Conservation (phyloP, 2,113 vertebrate species). For the Dipodomys ordii region DNA sequence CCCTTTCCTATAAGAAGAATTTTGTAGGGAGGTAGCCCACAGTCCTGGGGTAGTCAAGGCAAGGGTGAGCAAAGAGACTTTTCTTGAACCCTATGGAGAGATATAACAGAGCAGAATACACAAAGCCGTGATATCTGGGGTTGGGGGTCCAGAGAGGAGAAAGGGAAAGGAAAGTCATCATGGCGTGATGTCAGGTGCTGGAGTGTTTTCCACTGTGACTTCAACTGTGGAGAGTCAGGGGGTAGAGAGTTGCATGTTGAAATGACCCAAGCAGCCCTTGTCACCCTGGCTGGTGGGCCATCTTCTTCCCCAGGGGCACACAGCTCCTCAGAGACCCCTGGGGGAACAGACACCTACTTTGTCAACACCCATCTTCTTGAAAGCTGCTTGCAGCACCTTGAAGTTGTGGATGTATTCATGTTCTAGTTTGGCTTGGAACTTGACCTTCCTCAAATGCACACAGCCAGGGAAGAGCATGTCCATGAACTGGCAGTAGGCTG, state of each 20-base stretch:
- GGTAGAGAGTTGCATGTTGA: neutral
- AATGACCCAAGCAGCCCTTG: constrained; percentile 11
- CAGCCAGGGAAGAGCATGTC: constrained; percentile 99
- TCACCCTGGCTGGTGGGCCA: neutral
- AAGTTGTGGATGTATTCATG: constrained; percentile 99
- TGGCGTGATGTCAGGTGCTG: neutral
- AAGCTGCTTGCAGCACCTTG: constrained; percentile 98
- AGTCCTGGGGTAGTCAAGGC: neutral
- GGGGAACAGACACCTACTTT: constrained; percentile 90
- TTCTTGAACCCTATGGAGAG: constrained; percentile 22
- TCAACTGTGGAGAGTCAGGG: neutral
- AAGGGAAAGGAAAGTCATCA: neutral
- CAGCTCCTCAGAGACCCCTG: constrained; percentile 49
- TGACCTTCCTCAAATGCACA: constrained; percentile 97
- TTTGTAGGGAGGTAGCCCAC: neutral
- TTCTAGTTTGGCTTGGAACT: constrained; percentile 98
- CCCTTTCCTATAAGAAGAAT: neutral
- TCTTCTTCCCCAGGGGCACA: constrained; percentile 68
- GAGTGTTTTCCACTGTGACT: constrained; percentile 17
- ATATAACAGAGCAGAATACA: neutral
- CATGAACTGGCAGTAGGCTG: constrained; percentile 99
- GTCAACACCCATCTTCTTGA: constrained; percentile 98
- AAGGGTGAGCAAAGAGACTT: neutral
- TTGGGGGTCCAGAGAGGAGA: neutral
- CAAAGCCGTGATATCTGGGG: neutral